These are phyloP conservation scores for Capitulum mitella DNA, from an alignment of 2,888 invertebrate species.

Conservation along the genomic window DNA sequence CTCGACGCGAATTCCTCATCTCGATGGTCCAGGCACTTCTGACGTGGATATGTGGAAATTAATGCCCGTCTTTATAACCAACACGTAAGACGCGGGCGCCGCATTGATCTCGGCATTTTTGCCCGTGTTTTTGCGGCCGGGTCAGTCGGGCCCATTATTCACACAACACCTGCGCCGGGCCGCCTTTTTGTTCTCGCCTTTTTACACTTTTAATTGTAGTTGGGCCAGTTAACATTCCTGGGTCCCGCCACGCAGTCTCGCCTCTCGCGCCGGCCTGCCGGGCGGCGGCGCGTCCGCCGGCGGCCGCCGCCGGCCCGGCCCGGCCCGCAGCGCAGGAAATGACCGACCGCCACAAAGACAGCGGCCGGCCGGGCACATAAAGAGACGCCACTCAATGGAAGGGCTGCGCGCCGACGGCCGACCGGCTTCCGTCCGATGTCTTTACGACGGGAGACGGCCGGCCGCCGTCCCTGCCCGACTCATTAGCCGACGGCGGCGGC, in stretches of 20 bases:
- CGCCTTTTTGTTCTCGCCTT: slow-evolving; percentile 24
- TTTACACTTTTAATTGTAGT: slow-evolving; percentile 24
- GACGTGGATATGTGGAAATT: background rate
- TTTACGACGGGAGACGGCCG: background rate
- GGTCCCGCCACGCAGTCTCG: slow-evolving; percentile 16
- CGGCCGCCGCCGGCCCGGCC: background rate
- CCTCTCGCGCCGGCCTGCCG: background rate
- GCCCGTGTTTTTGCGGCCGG: slow-evolving; percentile 3
- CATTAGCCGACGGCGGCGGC: too few species aligned
- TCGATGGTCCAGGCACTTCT: too few species aligned
- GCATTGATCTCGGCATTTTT: slow-evolving; percentile 2
- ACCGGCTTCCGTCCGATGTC: background rate
- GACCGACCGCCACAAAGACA: slow-evolving; percentile 3
- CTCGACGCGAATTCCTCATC: too few species aligned
- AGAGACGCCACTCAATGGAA: background rate
- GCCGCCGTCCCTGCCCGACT: too few species aligned
- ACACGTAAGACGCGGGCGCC: slow-evolving; percentile 4
- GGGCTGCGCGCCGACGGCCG: background rate
- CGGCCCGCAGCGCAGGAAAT: slow-evolving; percentile 8
- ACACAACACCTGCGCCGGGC: slow-evolving; percentile 19
- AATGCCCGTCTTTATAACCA: slow-evolving; percentile 25
- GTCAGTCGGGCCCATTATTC: slow-evolving; percentile 21
- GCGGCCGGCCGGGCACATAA: background rate
- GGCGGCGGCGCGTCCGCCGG: background rate
- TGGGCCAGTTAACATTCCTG: slow-evolving; percentile 18